Base-by-base conservation (phyloP, 2,888 invertebrate genomes). In the Campoplex nolae region DNA sequence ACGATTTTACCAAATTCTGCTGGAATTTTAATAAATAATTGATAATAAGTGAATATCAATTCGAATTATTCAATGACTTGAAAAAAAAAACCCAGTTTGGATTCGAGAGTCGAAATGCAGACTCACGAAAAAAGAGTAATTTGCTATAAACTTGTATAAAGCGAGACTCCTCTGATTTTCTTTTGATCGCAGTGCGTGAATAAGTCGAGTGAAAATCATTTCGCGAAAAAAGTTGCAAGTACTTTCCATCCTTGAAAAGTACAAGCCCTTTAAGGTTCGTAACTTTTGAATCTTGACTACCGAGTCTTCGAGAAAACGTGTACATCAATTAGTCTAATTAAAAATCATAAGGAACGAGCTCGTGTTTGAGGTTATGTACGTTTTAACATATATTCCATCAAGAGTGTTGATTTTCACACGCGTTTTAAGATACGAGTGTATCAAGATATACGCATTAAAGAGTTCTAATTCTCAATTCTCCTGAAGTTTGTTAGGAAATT, bases 181-280 rank as follows among this genome's bases (percentile, higher is more conserved):
- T 71, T 16, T 73, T 9, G 11, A n/a, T 71, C 23, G 65, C 23
- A 48, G 68, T 58, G 58, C 75, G 51, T 28, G 8, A 51, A 51
- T 48, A 54, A 23, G 28, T 38, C 58, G 38, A 70, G 62, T 32
- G 58, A 74, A 77, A 74, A 74, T 42, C 51, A 42, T 62, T 56
- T 35, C 77, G 81, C 81, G 86, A 70, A 74, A 86, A 77, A 35
- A 62, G 45, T 42, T 11, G 68, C 45, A 58, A 81, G 81, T 80
- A 80, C 73, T 83, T 73, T 28, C 77, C 16, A 38, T 38, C 6
- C 35, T 8, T 56, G 71, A 11, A 45, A 23, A 28, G 9, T 9
- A 16, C 18, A 3, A 75, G 74, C 84, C 81, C 77, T 80, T 83
- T 81, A 73, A 81, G 81, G 84, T 71, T 13, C 80, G 80, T 83